Conservation (phyloP, 1,140 invertebrate species). For the Pogonomyrmex californicus region DNA sequence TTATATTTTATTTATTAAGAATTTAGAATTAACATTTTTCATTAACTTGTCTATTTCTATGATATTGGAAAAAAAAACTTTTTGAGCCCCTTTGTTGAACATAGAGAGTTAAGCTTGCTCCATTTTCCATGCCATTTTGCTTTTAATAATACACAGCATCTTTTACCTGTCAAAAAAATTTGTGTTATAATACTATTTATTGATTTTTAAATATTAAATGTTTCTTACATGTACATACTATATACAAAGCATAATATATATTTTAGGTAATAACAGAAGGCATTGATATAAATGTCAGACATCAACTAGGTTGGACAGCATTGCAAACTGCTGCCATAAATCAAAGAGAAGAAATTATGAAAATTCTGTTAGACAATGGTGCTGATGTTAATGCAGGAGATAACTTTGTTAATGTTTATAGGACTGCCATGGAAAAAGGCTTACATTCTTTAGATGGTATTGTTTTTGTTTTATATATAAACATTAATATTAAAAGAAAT, state of each 20-base stretch:
- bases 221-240: not conserved
- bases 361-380: slow-evolving; percentile 91
- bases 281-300: slow-evolving; percentile 89
- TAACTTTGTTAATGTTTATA: slow-evolving; percentile 92
- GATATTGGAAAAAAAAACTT: slow-evolving; percentile 82
- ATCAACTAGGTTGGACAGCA: slow-evolving; percentile 94
- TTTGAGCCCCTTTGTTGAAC: slow-evolving; percentile 83
- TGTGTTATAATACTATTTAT: not conserved
- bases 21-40: slow-evolving; percentile 79
- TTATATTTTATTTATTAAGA: slow-evolving; percentile 53
- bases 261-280: slow-evolving; percentile 80
- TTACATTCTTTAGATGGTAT: slow-evolving; percentile 89
- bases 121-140: slow-evolving; percentile 82
- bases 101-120: slow-evolving; percentile 80
- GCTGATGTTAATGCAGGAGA: slow-evolving; percentile 94
- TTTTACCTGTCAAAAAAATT: slow-evolving; percentile 75
- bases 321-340: slow-evolving; percentile 95
- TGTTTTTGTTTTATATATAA: slow-evolving; percentile 16
- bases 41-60: slow-evolving; percentile 78
- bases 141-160: slow-evolving; percentile 82
- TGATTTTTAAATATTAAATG: not conserved
- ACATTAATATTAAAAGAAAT: slow-evolving; percentile 35
- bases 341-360: slow-evolving; percentile 89
- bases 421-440: slow-evolving; percentile 88
- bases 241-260: not conserved